phyloP scores from a whole-genome alignment of 2,888 invertebrate species.

The Iselma pallidipennis region DNA sequence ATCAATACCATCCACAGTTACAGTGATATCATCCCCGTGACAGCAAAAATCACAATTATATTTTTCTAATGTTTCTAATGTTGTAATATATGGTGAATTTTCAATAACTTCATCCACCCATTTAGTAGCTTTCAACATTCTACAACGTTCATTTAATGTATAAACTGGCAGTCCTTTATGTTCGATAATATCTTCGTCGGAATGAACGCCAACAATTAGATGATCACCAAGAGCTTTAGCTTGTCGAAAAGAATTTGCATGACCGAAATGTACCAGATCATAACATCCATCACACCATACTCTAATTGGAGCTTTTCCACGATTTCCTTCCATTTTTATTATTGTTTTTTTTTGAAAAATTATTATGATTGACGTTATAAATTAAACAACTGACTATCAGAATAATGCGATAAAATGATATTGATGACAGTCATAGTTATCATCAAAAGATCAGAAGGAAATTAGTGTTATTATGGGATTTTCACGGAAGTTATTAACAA shows the following conservation, averaged over 20 bases:
- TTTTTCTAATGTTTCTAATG: constrained; percentile 92
- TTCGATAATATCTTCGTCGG: constrained; percentile 94
- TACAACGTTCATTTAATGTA: constrained; percentile 83
- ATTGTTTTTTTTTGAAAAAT: background rate
- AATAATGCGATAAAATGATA: background rate
- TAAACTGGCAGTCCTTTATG: constrained; percentile 99
- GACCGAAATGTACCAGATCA: constrained; percentile 99
- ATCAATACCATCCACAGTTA: constrained; percentile 94
- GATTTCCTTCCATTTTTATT: constrained; percentile 16
- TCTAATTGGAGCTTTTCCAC: constrained; percentile 58
- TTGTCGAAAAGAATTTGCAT: constrained; percentile 96
- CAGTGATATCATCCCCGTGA: constrained; percentile 98
- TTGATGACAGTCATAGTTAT: background rate
- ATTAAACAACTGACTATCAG: background rate
- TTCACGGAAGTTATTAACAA: background rate
- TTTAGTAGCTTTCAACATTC: constrained; percentile 97
- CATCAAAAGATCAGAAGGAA: background rate
- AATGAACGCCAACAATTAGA: constrained; percentile 95
- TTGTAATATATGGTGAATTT: constrained; percentile 97
- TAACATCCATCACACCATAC: constrained; percentile 94
- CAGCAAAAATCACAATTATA: constrained; percentile 98
- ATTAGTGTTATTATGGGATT: background rate
- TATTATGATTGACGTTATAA: background rate
- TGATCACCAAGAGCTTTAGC: constrained; percentile 96
- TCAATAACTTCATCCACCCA: constrained; percentile 99